These are phyloP conservation scores for Aptenodytes forsteri DNA, from an alignment of 2,113 vertebrate genomes.

Conservation along the genomic window DNA sequence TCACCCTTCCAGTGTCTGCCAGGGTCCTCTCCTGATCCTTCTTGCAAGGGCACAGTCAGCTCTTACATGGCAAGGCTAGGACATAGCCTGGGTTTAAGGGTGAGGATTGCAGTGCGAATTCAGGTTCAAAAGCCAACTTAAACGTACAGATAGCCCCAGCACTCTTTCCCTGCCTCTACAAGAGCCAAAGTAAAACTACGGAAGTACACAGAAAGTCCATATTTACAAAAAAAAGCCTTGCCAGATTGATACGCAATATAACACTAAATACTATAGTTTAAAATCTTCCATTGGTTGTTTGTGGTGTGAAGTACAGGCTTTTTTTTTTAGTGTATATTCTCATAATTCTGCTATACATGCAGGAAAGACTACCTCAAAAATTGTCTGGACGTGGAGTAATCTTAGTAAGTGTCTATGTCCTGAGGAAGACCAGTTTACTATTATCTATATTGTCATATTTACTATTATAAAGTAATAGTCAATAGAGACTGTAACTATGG, in stretches of 20 bases:
- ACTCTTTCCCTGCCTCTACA: background rate
- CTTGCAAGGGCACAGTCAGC: background rate
- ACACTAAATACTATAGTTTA: background rate
- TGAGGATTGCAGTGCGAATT: background rate
- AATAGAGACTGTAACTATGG: background rate
- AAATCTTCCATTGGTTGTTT: background rate
- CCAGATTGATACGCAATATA: rapidly evolving
- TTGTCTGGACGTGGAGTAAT: background rate
- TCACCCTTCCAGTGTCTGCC: background rate
- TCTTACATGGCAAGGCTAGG: background rate
- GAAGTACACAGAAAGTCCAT: background rate
- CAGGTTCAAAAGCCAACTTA: background rate
- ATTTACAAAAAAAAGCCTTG: background rate
- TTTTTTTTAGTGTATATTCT: background rate
- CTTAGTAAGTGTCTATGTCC: background rate
- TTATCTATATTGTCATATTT: background rate
- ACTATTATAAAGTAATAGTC: background rate
- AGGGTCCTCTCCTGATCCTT: background rate
- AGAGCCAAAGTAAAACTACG: background rate
- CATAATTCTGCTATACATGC: background rate
- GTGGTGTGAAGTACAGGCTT: background rate
- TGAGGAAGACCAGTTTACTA: background rate
- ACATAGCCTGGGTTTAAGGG: background rate
- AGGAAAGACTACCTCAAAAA: background rate
- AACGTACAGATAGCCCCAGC: background rate